Conservation (phyloP, 64 coral and sea anemone species). For the Acropora tenuis region DNA sequence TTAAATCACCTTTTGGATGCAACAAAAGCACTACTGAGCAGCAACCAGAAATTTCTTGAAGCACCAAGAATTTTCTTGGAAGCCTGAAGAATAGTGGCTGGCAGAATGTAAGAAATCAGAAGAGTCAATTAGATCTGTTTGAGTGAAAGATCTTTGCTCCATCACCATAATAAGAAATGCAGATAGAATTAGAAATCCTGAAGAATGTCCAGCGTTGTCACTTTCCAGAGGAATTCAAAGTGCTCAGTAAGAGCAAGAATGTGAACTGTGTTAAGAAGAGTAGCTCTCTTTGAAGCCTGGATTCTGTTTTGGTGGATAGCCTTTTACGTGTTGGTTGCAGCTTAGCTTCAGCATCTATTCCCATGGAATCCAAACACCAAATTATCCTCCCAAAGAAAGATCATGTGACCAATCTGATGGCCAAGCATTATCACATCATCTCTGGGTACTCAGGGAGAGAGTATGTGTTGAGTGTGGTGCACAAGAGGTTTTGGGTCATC, state of each 20-base stretch:
- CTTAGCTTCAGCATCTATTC: not conserved
- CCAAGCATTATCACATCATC: not conserved
- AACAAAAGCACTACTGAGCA: too few relatives aligned
- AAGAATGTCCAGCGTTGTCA: not conserved
- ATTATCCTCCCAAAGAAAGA: slow-evolving; percentile 20
- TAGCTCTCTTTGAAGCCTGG: not conserved
- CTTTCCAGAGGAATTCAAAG: not conserved
- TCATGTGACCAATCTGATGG: not conserved
- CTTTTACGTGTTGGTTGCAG: slow-evolving; percentile 11
- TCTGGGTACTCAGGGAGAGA: slow-evolving; percentile 15
- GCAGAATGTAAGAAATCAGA: too few relatives aligned
- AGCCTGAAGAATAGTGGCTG: too few relatives aligned
- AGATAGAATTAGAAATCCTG: slow-evolving; percentile 2
- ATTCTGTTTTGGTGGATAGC: slow-evolving; percentile 9
- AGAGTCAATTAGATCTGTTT: too few relatives aligned
- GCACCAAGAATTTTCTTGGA: too few relatives aligned
- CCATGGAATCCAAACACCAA: not conserved
- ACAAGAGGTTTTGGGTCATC: slow-evolving; percentile 9
- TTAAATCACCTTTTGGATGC: too few relatives aligned
- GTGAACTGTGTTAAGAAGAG: too few relatives aligned
- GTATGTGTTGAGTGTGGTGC: not conserved
- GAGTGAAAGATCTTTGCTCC: too few relatives aligned
- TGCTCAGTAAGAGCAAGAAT: too few relatives aligned
- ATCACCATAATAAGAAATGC: slow-evolving; percentile 14
- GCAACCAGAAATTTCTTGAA: too few relatives aligned